Base-by-base conservation (phyloP, 2,113 vertebrate species). In the Bagarius yarrelli region DNA sequence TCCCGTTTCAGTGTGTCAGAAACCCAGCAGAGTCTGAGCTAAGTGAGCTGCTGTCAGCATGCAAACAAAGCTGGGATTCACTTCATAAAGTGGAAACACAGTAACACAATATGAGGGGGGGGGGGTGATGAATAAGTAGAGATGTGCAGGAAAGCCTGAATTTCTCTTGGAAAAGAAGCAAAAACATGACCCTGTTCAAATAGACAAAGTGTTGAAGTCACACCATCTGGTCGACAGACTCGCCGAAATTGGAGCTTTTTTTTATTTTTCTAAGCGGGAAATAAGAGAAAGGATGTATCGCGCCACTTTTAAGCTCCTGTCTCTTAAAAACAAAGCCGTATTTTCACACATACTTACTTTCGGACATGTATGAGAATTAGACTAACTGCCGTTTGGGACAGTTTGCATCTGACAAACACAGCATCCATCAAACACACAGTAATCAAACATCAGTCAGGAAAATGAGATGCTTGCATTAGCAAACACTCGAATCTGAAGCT, bases 211-310 rank as follows among this genome's bases (percentile, higher is more conserved):
- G 83, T 80, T 84, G 80, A 81, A 83, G 72, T 71, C 61, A 47
- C 86, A 73, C 67, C 44, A 91, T 90, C 76, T 90, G 90, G 87
- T 40, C 70, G 19, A 87, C 90, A 86, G 85, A 90, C 78, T 84
- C 84, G 30, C 77, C 86, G 81, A 89, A 85, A 88, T 85, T 67
- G 78, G 85, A 86, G 66, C 78, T 80, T 88, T 84, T 84, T 81
- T 87, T 84, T 47, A 8, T 47, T 47, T 27, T 78, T 55, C 70
- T 23, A 52, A 73, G 70, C 71, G 19, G 79, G 75, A 79, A 85
- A 86, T 79, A 81, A 78, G 57, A 75, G 73, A 55, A 25, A 66
- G 63, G 76, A 81, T 84, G 83, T 84, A 86, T 88, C 52, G 61
- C 73, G 83, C 86, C 59, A 83, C 67, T 84, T 80, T 44, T 50